Base-by-base conservation (phyloP, 2,888 invertebrate genomes). In the Brenthis ino region DNA sequence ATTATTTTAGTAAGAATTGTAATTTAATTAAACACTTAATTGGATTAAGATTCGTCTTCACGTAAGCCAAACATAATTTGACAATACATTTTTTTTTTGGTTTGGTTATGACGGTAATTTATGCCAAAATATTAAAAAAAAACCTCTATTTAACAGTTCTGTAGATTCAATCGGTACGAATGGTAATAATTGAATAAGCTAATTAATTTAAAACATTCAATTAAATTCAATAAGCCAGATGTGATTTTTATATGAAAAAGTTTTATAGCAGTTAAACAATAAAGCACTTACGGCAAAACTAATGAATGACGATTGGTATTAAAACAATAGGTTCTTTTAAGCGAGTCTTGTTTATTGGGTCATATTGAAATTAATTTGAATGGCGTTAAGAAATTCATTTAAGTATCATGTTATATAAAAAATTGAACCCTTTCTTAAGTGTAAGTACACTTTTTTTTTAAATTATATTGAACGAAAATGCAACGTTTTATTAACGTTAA, bases 201-300 rank as follows among this genome's bases (percentile, higher is more conserved):
- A 53, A 37, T 63, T 53, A 37, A 63, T 63, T 53, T 28, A 60
- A 60, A 43, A 63, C 63, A 63, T 53, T 63, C 43, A 53, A 63
- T 63, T 53, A 63, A 20, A 14, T 61, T 12, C 28, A 61, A 68
- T 57, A 47, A 56, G 53, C 68, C 65, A 68, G 65, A 65, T 68
- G 68, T 68, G 64, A 56, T 37, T 55, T 55, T 43, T 43, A 43
- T 55, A 65, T 50, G 64, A 60, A 64, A 58, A 54, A 28, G 37
- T 43, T 24, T 57, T 43, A 58, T 64, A n/a, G 58, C 28, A 63
- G 61, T 53, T 20, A 51, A 63, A 63, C 63, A 63, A 63, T 63
- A 63, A 53, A 63, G 14, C 37, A 53, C 51, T 53, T 53, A 47
- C 20, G 47, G 51, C 51, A 37, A 61, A 37, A 51, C 57, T 51